phyloP scores from a whole-genome alignment of 2,797 vertebrate genomes.

The Podarcis lilfordi region DNA sequence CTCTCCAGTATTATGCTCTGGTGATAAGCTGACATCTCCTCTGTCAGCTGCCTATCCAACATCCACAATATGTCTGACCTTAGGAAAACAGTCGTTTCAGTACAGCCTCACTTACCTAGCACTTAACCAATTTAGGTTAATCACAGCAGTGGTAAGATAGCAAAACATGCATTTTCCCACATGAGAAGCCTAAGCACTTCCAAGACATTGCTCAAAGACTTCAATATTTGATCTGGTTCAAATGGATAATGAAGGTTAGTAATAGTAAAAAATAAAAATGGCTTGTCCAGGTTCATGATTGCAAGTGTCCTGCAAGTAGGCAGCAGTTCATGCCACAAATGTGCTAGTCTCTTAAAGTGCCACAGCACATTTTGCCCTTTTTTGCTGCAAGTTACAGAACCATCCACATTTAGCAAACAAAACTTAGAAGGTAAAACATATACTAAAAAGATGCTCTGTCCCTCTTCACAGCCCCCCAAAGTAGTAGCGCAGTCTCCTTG shows the following conservation, averaged over 20 bases:
- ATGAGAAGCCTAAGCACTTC: slow-evolving; percentile 71
- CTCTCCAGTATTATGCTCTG: slow-evolving; percentile 55
- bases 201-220: slow-evolving; percentile 67
- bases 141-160: slow-evolving; percentile 76
- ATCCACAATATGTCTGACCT: slow-evolving; percentile 73
- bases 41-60: slow-evolving; percentile 68
- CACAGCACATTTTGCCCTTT: slow-evolving; percentile 43
- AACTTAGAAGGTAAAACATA: slow-evolving; percentile 54
- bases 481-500: slow-evolving; percentile 53
- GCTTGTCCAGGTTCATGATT: slow-evolving; percentile 47
- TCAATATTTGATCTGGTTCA: slow-evolving; percentile 35
- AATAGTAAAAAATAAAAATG: slow-evolving; percentile 32
- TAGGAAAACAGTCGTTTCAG: slow-evolving; percentile 78
- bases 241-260: slow-evolving; percentile 23
- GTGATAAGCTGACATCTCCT: slow-evolving; percentile 65
- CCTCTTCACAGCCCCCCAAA: slow-evolving; percentile 14
- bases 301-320: slow-evolving; percentile 10
- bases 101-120: slow-evolving; percentile 77
- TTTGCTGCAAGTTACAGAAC: slow-evolving; percentile 54
- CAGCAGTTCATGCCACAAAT: slow-evolving; percentile 31
- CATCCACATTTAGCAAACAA: slow-evolving; percentile 47
- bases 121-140: slow-evolving; percentile 75
- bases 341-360: slow-evolving; percentile 51
- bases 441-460: slow-evolving; percentile 49
- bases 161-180: slow-evolving; percentile 68